Evolutionary conservation across 53 echinoderm and acorn worm genomes (phyloP), one percentile per base, ranked within the genome.

Genomic region (Hippasteria phrygiana): DNA sequence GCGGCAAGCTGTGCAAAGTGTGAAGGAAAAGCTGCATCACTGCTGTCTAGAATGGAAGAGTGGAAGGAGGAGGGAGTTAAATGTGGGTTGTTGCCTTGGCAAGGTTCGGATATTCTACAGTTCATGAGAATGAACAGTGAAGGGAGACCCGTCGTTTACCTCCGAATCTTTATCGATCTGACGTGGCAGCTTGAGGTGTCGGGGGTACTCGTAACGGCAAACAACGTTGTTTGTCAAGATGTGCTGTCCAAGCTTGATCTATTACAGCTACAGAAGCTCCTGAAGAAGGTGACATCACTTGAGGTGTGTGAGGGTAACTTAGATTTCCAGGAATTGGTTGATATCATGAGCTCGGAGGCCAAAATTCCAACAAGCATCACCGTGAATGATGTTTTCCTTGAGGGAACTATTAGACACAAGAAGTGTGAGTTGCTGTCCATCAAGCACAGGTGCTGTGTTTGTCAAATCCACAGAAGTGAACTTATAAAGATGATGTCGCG

Each of bases 121-220:
- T 67, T 65, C 62, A 83, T 83, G 70, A 83, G 37, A 62, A 42
- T 83, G 65, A 32, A n/a, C 34, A 55, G 65, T 53, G 35, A 69
- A 28, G 83, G 83, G 0, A 7, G 34, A 22, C 66, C 70, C 5
- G 42, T 47, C 0, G 31, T 42, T 2, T 67, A 65, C 45, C 62
- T 83, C 34, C 35, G 29, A 20, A 83, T 83, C 20, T 65, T 62
- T 46, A 65, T 20, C 12, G 70, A 83, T 27, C 16, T 83, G 22
- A 43, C 65, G 22, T 83, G 67, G 83, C 65, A 69, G 41, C n/a
- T 83, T 18, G 83, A 40, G 10, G 83, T 65, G 5, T 65, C 83
- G 9, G 83, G 59, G 6, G 67, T 83, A 33, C 20, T 29, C 1
- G 42, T 41, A 36, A n/a, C 2, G 17, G 28, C 18, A 20, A 43